These are phyloP conservation scores for Myotis vivesi DNA, from an alignment of 2,797 vertebrate genomes.

Conservation along the genomic window DNA sequence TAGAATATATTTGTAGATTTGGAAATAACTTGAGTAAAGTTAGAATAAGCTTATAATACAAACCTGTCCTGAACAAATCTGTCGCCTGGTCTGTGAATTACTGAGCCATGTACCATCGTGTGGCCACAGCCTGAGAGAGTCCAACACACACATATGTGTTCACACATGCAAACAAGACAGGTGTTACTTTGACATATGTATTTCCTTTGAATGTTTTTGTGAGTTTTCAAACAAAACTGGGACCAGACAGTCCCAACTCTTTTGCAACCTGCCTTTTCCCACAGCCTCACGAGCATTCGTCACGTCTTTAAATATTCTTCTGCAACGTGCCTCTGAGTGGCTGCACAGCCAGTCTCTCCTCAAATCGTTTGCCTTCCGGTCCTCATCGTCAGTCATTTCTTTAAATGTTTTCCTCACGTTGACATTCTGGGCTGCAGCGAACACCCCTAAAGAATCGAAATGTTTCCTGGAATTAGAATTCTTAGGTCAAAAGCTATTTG, in stretches of 20 bases:
- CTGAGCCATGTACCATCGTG: too few relatives aligned
- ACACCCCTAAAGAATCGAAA: not conserved
- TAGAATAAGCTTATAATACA: not conserved
- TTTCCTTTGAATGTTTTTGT: not conserved
- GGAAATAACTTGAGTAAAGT: not conserved
- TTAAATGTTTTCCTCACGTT: not conserved
- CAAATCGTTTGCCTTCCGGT: constrained; percentile 1
- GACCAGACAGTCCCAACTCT: not conserved
- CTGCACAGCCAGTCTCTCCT: not conserved
- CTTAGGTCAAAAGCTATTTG: not conserved
- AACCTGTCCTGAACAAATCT: not conserved
- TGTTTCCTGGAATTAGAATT: not conserved
- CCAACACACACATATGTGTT: fast-evolving
- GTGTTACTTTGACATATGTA: not conserved
- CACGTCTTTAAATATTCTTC: not conserved
- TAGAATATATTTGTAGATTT: not conserved
- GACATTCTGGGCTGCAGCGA: not conserved
- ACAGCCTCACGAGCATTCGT: not conserved
- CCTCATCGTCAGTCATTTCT: not conserved
- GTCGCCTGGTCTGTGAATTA: not conserved
- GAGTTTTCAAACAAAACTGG: not conserved
- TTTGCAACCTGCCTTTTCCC: not conserved
- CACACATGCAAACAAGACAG: fast-evolving
- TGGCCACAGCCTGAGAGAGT: not conserved
- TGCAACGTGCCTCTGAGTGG: not conserved